Percentiles rank a stretch among this genome's conserved stretches.
Evolutionary conservation across 2,113 vertebrate genomes (phyloP).

Genomic region (Leptosomus discolor): DNA sequence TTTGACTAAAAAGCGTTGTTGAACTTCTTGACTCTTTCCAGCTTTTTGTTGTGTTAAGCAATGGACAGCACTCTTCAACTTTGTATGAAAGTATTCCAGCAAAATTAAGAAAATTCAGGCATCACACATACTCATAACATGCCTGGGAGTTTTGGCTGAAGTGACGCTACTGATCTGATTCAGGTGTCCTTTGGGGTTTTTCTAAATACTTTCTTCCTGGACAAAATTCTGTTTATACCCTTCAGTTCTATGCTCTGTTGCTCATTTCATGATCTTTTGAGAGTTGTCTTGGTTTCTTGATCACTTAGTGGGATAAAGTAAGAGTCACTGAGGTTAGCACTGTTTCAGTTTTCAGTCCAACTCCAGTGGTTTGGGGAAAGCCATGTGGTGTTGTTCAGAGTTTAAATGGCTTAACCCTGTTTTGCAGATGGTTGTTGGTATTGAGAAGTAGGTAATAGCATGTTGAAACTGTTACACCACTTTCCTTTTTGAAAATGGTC

Average conservation of each 20-base stretch:
- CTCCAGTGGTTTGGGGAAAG: background rate
- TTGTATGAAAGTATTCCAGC: background rate
- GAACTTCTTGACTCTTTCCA: background rate
- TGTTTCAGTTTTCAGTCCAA: background rate
- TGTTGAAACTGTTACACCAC: background rate
- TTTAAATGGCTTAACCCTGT: background rate
- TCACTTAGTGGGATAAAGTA: background rate
- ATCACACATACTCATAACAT: too few relatives aligned
- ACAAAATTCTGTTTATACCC: background rate
- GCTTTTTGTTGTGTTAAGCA: background rate
- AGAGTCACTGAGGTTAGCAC: background rate
- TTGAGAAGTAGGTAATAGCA: background rate
- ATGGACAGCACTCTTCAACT: background rate
- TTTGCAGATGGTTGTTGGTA: background rate
- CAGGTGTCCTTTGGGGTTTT: background rate
- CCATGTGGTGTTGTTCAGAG: background rate
- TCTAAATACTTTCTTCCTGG: background rate
- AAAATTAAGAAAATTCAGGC: background rate
- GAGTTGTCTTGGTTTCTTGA: background rate
- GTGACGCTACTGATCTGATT: background rate
- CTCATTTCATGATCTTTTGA: background rate
- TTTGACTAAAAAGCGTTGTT: background rate
- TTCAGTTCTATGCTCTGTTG: background rate
- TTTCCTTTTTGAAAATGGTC: background rate
- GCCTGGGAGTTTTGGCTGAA: background rate